Evolutionary conservation across 2,888 invertebrate genomes (phyloP).

Genomic region (Microplitis deprimator): DNA sequence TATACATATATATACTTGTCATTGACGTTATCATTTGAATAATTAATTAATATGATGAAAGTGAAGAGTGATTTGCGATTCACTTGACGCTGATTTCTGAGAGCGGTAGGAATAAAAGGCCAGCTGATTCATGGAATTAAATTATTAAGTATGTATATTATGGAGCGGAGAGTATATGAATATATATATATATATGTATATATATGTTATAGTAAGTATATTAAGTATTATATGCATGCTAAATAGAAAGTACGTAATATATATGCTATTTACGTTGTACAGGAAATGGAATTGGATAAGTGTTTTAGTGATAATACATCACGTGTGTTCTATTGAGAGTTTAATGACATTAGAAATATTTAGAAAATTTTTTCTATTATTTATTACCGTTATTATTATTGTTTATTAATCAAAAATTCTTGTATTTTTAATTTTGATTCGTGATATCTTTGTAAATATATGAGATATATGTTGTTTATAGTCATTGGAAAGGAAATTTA

Average conservation of each 20-base stretch:
- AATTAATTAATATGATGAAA: slow-evolving; percentile 2
- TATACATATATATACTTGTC: background rate
- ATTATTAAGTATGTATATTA: background rate
- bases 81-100: slow-evolving; percentile 31
- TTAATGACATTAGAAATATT: background rate
- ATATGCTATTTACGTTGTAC: background rate
- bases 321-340: background rate
- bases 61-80: slow-evolving; percentile 12
- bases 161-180: no score
- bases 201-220: background rate
- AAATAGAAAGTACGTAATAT: background rate
- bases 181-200: no score
- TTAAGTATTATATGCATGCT: background rate
- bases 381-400: no score
- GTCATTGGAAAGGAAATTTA: no score
- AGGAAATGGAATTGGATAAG: background rate
- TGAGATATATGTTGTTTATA: no score
- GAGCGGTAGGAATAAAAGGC: background rate
- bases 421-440: no score
- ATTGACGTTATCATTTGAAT: slow-evolving; percentile 7
- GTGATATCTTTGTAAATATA: no score
- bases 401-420: no score
- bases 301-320: background rate
- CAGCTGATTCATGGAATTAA: background rate
- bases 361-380: no score